Evolutionary conservation across 2,113 vertebrate genomes (phyloP).

Genomic region (Cryptomyrus ogoouensis): DNA sequence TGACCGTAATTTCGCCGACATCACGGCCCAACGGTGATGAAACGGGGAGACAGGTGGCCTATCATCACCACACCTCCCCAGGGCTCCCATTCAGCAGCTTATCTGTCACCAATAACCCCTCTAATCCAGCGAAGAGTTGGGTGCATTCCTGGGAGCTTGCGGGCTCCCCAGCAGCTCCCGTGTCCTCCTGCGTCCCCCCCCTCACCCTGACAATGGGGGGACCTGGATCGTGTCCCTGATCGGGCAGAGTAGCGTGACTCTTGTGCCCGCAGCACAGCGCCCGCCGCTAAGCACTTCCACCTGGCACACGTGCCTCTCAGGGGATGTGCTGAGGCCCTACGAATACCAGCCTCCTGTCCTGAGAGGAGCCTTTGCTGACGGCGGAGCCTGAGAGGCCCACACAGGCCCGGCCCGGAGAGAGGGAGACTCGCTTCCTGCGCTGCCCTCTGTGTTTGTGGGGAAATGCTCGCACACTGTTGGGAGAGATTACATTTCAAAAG

Average conservation of each 20-base stretch:
- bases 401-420: not conserved
- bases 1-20: not conserved
- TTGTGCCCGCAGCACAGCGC: not conserved
- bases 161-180: not conserved
- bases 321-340: no score
- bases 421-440: not conserved
- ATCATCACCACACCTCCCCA: not conserved
- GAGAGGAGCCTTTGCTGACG: not conserved
- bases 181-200: not conserved
- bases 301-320: not conserved
- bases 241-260: not conserved
- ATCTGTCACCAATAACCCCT: not conserved
- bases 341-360: not conserved
- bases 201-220: not conserved
- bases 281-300: not conserved
- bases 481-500: conserved; percentile 65
- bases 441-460: conserved; percentile 20
- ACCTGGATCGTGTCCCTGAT: not conserved
- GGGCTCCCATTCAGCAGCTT: not conserved
- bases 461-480: conserved; percentile 43
- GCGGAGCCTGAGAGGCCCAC: not conserved
- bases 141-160: not conserved
- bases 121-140: not conserved
- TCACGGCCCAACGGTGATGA: not conserved
- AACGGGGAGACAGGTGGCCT: not conserved